phyloP scores from a whole-genome alignment of 1,140 invertebrate species.

The Tigriopus japonicus region DNA sequence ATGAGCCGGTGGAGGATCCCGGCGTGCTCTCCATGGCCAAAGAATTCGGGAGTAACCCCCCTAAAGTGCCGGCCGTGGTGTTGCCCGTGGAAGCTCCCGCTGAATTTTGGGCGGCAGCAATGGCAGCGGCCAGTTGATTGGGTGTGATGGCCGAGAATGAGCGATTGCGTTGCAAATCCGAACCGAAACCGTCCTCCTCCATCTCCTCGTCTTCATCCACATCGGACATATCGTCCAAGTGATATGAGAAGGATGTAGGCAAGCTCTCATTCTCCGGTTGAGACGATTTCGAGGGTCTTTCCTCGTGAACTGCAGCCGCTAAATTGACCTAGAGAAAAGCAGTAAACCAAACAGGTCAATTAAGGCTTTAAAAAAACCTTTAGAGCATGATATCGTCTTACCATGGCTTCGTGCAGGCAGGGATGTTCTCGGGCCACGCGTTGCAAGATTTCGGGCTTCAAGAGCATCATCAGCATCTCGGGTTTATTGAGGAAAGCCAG shows the following conservation, averaged over 20 bases:
- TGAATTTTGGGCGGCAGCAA: constrained; percentile 13
- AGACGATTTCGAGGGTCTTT: background rate
- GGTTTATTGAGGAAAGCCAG: constrained; percentile 4
- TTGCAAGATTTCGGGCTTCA: constrained; percentile 5
- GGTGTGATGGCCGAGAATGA: background rate
- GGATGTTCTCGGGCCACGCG: constrained; percentile 3
- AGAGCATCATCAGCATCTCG: constrained; percentile 1
- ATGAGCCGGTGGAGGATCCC: too few relatives aligned
- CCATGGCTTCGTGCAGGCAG: background rate
- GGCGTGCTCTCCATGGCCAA: too few relatives aligned
- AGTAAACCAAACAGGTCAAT: too few relatives aligned
- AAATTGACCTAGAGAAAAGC: background rate
- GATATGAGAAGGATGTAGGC: background rate
- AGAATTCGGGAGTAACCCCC: too few relatives aligned
- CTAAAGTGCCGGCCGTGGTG: too few relatives aligned
- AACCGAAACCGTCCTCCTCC: background rate
- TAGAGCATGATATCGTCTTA: too few relatives aligned
- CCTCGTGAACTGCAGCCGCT: constrained; percentile 10
- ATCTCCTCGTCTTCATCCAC: constrained; percentile 17
- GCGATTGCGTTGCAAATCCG: background rate
- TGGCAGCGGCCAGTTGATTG: constrained; percentile 16
- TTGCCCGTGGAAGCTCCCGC: too few relatives aligned
- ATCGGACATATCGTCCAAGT: constrained; percentile 17
- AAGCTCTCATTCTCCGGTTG: background rate
- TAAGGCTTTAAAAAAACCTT: too few relatives aligned